phyloP scores from a whole-genome alignment of 2,113 vertebrate genomes.

The Uria lomvia region DNA sequence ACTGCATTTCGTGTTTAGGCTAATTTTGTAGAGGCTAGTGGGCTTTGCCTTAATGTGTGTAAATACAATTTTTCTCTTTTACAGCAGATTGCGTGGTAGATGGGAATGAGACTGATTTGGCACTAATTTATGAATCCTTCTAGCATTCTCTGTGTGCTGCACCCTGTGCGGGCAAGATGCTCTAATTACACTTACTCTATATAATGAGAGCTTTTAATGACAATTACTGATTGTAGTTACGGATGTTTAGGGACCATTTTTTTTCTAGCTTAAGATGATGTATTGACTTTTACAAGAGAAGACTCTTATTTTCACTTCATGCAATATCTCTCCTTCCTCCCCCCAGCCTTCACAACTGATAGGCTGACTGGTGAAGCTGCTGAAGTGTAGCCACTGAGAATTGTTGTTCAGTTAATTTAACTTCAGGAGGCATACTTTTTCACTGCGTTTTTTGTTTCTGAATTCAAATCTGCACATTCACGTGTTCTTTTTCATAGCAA shows the following conservation, averaged over 20 bases:
- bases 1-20: constrained; percentile 74
- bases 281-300: constrained; percentile 60
- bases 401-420: background rate
- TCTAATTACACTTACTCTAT: constrained; percentile 73
- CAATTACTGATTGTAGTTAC: constrained; percentile 72
- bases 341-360: background rate
- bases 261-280: constrained; percentile 57
- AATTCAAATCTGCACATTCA: background rate
- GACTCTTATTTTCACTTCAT: constrained; percentile 37
- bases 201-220: constrained; percentile 76
- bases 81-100: constrained; percentile 35
- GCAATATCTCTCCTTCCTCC: background rate
- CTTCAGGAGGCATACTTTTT: background rate
- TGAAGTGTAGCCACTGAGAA: background rate
- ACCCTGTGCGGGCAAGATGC: constrained; percentile 61
- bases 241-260: constrained; percentile 66
- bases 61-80: constrained; percentile 69
- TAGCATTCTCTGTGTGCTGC: constrained; percentile 45
- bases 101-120: constrained; percentile 70
- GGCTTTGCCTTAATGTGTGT: constrained; percentile 69
- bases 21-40: constrained; percentile 78
- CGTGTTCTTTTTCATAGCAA: background rate
- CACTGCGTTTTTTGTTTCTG: constrained; percentile 26
- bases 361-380: background rate
- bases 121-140: constrained; percentile 74